A percentile compares a stretch with the other conserved stretches of the same genome.
Conservation (phyloP, 2,113 vertebrate species). For the Picathartes gymnocephalus region DNA sequence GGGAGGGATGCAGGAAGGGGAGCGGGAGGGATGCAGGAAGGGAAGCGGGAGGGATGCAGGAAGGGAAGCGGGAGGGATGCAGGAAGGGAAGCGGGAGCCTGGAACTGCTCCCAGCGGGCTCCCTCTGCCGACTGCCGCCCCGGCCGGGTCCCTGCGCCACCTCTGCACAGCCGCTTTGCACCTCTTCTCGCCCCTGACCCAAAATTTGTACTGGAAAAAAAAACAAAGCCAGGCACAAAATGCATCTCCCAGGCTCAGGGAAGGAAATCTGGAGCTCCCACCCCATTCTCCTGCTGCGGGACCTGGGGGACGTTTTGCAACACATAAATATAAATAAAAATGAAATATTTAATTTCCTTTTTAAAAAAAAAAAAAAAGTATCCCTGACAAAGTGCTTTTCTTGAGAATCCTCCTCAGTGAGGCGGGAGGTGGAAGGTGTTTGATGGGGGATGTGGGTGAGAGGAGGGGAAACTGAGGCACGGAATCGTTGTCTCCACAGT, state of each 20-base stretch:
- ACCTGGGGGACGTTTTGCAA: rapidly evolving
- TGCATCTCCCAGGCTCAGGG: not conserved
- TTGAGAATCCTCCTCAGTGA: not conserved
- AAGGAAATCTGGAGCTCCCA: not conserved
- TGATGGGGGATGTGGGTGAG: too few species aligned
- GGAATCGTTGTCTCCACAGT: rapidly evolving
- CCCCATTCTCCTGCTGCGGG: rapidly evolving
- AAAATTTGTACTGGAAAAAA: not conserved
- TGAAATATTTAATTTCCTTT: not conserved
- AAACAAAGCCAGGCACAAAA: not conserved
- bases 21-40: not conserved
- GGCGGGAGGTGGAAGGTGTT: not conserved
- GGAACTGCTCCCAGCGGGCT: not conserved
- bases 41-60: not conserved
- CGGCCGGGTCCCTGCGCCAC: rapidly evolving
- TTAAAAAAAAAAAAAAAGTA: not conserved
- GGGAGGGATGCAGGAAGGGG: not conserved
- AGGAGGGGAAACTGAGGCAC: not conserved
- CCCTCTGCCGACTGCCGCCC: not conserved
- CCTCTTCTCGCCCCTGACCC: not conserved
- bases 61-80: not conserved
- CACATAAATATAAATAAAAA: not conserved
- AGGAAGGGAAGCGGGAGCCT: rapidly evolving
- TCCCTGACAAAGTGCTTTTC: not conserved
- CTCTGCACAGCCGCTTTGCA: rapidly evolving